These are phyloP conservation scores for Halisarca cf. caerulea DNA, from an alignment of 37 sponge, comb jelly and placozoan genomes.

Conservation along the genomic window DNA sequence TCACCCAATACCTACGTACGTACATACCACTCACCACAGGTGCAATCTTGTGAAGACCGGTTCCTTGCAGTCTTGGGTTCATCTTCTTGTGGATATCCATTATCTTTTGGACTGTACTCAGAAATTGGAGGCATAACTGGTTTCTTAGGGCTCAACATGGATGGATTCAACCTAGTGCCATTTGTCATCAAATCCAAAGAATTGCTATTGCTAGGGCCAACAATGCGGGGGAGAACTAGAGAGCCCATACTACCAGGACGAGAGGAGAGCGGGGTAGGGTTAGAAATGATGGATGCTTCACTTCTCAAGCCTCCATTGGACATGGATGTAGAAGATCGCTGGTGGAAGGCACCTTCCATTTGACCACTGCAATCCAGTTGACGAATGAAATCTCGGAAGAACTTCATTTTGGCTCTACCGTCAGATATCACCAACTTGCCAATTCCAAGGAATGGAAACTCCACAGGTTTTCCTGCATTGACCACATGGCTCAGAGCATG, in stretches of 20 bases:
- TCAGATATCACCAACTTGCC: constrained; percentile 68
- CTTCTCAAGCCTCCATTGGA: background rate
- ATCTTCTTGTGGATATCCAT: no score
- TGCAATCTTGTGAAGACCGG: no score
- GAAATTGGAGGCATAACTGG: no score
- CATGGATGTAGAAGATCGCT: background rate
- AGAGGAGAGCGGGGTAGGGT: constrained; percentile 9
- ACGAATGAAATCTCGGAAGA: constrained; percentile 77
- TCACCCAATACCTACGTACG: no score
- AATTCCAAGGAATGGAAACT: constrained; percentile 64
- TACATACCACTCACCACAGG: no score
- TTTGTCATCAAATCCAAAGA: background rate
- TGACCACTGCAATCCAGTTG: constrained; percentile 63
- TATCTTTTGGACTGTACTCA: no score
- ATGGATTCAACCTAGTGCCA: no score
- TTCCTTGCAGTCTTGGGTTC: no score
- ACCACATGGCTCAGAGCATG: constrained; percentile 55
- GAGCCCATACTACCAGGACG: background rate
- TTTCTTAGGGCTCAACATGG: no score
- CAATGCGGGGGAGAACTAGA: constrained; percentile 9
- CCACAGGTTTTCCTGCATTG: constrained; percentile 35
- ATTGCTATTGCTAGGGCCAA: background rate
- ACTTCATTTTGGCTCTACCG: constrained; percentile 82
- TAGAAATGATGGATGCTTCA: constrained; percentile 49
- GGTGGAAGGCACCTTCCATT: constrained; percentile 51